Base-by-base conservation (phyloP, 2,888 invertebrate species). In the Bombyx huttoni region DNA sequence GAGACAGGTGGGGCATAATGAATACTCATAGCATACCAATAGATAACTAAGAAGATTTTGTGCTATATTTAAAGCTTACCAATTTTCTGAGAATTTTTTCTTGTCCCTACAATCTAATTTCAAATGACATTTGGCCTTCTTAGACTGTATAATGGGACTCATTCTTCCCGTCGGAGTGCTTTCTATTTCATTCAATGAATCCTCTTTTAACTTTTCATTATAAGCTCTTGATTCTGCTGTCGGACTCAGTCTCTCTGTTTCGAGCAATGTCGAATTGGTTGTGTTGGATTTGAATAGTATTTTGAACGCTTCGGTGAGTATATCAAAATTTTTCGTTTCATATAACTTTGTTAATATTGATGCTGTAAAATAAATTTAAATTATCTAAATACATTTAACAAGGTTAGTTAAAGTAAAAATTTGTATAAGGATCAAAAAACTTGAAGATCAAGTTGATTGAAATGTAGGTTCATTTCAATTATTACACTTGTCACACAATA, bases 131-230 rank as follows among this genome's bases (percentile, higher is more conserved):
- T 61, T 75, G 0, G 62, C n/a, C 55, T 74, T 81, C 54, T 70
- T 81, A 6, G 64, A 65, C 8, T 60, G 68, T 63, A 88, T 77
- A 51, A 88, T 80, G 8, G 88, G 88, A 56, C 88, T 88, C 0
- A 54, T 71, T 0, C 81, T 68, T 1, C 84, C 85, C 0, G 75
- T 75, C 0, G 85, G 81, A 0, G 85, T 83, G 0, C 75, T 76
- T 53, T 82, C 81, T 52, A 84, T 84, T 57, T 85, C 85, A 3
- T 74, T 75, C 1, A 75, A 34, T 0, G 82, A 81, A 12, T 77
- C 75, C 52, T 83, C 76, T 53, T 67, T 64, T 10, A 57, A 54
- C 0, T 62, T 64, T 3, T 60, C 53, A 54, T 76, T 40, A 12
- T 2, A 40, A 40, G 8, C 40, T 40, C 12, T 40, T 40, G 12